phyloP scores from a whole-genome alignment of 1,140 invertebrate species.

The Chymomyza costata region DNA sequence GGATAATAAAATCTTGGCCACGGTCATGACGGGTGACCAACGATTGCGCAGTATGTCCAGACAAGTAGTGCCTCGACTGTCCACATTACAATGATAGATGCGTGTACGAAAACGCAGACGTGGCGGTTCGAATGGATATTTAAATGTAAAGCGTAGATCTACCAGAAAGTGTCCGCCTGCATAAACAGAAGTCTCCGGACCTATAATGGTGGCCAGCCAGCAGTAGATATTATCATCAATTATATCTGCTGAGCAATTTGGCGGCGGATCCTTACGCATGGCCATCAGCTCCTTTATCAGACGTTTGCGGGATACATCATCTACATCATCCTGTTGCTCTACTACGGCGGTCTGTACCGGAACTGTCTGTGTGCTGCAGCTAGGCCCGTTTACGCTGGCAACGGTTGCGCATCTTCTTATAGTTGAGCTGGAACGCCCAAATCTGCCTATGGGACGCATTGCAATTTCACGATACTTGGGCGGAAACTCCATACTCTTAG shows the following conservation, averaged over 20 bases:
- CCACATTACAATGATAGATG: conserved; percentile 81
- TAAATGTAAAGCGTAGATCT: conserved; percentile 42
- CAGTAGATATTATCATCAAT: conserved; percentile 31
- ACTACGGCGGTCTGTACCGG: too few relatives aligned
- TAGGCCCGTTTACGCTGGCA: too few relatives aligned
- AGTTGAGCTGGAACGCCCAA: too few relatives aligned
- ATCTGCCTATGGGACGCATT: too few relatives aligned
- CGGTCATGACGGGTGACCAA: conserved; percentile 54
- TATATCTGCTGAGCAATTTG: conserved; percentile 40
- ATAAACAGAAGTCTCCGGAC: conserved; percentile 39
- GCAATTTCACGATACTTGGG: too few relatives aligned
- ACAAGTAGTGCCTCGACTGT: conserved; percentile 49
- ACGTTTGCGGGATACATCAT: too few relatives aligned
- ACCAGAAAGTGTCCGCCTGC: conserved; percentile 46
- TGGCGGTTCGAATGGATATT: conserved; percentile 78
- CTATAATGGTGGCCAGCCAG: conserved; percentile 37
- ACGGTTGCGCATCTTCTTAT: too few relatives aligned
- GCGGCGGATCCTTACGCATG: conserved; percentile 41
- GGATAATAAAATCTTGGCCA: conserved; percentile 49
- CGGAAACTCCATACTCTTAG: too few relatives aligned
- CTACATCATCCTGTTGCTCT: too few relatives aligned
- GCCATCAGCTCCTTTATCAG: conserved; percentile 41
- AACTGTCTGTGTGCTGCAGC: too few relatives aligned
- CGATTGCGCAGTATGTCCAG: conserved; percentile 49
- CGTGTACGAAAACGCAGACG: conserved; percentile 84